Evolutionary conservation across 1,140 invertebrate species (phyloP), one percentile per base, ranked within the genome.

Genomic region (Leptonema lineaticorne): DNA sequence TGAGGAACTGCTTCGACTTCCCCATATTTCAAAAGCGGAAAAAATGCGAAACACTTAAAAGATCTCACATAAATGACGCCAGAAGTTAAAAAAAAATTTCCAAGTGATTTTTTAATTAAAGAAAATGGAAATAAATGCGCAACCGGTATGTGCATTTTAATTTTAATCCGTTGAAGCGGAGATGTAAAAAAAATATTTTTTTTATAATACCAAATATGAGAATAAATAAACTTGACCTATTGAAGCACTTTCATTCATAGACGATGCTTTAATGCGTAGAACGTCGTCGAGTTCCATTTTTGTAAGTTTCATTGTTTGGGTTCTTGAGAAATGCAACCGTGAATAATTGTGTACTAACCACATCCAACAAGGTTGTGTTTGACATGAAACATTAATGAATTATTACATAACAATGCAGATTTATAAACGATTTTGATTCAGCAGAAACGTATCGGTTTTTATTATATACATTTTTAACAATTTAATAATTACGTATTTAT

Each of bases 251-350:
- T 53, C 50, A 53, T 53, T 53, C 50, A 53, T 53, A n/a, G n/a
- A 26, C 50, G 18, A 24, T 11, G 50, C n/a, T n/a, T 53, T 24
- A 53, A 53, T 20, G 50, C 20, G 50, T 26, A 53, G 50, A n/a
- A n/a, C n/a, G n/a, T n/a, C 22, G 24, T 22, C 22, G 50, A 53
- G 20, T 24, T 53, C 50, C 18, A 53, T 53, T 53, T 53, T 53
- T 11, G 50, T 53, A 53, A 53, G 22, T 53, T 24, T 53, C 50
- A 53, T 53, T 53, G 50, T 53, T 53, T 53, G 50, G 20, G 27
- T 53, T 53, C 50, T 53, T 53, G 50, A 53, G 50, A 53, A 53
- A 53, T 53, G 50, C 50, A 53, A 53, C 50, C 50, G 50, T 53
- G 50, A 53, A 53, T 53, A 53, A 53, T 53, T 24, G 20, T 22